These are phyloP conservation scores for Bombus cullumanus DNA, from an alignment of 1,140 invertebrate species.

Conservation along the genomic window DNA sequence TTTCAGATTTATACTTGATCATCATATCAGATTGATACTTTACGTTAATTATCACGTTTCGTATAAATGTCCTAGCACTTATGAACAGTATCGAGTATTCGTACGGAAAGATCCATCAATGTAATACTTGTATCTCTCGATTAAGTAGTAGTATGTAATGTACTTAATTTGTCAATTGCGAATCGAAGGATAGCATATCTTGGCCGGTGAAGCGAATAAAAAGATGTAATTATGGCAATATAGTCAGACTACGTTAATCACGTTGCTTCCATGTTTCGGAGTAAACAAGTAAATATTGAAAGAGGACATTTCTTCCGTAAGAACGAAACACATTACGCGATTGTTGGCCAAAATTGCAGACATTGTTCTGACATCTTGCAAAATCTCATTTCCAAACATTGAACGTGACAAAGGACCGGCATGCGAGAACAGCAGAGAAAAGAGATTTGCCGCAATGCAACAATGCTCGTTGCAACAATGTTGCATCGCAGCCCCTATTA, in stretches of 20 bases:
- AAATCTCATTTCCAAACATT: neutral
- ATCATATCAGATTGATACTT: no score
- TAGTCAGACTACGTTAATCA: neutral
- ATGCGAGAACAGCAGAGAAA: no score
- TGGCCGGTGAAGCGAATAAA: neutral
- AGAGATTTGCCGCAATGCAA: no score
- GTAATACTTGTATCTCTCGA: neutral
- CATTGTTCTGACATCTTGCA: neutral
- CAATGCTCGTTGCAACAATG: no score
- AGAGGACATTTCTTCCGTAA: neutral
- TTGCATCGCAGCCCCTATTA: no score
- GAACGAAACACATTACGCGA: no score
- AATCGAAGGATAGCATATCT: neutral
- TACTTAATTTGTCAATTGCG: neutral
- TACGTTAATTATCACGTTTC: no score
- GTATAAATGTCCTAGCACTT: no score
- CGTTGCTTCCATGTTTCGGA: neutral
- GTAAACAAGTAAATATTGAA: neutral
- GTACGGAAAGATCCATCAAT: no score
- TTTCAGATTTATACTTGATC: no score
- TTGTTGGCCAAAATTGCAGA: neutral
- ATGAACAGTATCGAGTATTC: no score
- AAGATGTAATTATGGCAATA: slow-evolving; percentile 12
- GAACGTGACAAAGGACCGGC: neutral
- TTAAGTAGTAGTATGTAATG: neutral